Evolutionary conservation across 2,888 invertebrate species (phyloP), one percentile per base, ranked within the genome.

Genomic region (Dione juno): DNA sequence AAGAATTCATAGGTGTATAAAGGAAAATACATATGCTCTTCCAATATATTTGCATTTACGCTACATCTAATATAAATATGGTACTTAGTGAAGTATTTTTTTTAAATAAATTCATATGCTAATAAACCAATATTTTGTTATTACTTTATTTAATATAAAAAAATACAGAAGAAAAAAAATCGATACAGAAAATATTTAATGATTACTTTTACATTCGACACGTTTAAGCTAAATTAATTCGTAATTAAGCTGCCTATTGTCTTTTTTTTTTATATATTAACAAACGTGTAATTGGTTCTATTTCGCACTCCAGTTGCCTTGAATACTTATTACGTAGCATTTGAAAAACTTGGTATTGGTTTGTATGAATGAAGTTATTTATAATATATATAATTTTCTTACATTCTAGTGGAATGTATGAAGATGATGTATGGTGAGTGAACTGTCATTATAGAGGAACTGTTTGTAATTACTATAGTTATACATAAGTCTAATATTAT

Each of bases 281-380:
- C 43, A 43, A 43, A 61, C 59, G 41, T 61, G 5, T 57, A 37
- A 57, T 37, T 16, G n/a, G 35, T 59, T 50, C 50, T 58, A 48
- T 67, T 67, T 67, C 52, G 50, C 61, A 61, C 59, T 61, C 16
- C 28, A 54, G n/a, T 69, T 68, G 45, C 45, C 19, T 57, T 52
- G 45, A 54, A 35, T 28, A 19, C 8, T 45, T 13, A 21, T 68
- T 64, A 52, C 64, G 52, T n/a, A 53, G 53, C 8, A 53, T 14
- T 14, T 71, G 58, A 64, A 67, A 35, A 11, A 11, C 50, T 35
- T 67, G 58, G 48, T 57, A 59, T 58, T 43, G 28, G 35, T 64
- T 50, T 69, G 59, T 65, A 68, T n/a, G 53, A 54, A 68, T n/a
- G 53, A 54, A 35, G n/a, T 54, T 9, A 54, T 54, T 64, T 64